A percentile compares a stretch with the other conserved stretches of the same genome.
These are phyloP conservation scores for Leptobrachium leishanense DNA, from an alignment of 2,113 vertebrate species.

Conservation along the genomic window DNA sequence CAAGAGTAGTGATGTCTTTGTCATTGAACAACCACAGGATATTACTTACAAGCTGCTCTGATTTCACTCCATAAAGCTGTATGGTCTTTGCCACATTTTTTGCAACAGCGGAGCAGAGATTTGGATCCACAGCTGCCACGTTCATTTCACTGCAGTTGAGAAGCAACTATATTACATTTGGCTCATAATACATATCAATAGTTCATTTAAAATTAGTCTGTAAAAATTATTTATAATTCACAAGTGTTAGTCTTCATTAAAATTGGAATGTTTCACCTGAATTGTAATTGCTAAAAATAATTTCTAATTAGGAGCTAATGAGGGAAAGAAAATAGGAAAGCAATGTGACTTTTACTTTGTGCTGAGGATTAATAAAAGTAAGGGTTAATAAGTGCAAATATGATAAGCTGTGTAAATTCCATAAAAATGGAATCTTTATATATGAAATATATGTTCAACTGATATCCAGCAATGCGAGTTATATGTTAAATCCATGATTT, in stretches of 20 bases:
- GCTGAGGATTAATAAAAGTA: too few relatives aligned
- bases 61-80: slow-evolving; percentile 92
- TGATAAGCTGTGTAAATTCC: too few relatives aligned
- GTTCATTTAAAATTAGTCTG: not conserved
- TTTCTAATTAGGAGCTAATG: too few relatives aligned
- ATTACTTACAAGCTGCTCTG: slow-evolving; percentile 90
- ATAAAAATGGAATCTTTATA: too few relatives aligned
- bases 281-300: too few relatives aligned
- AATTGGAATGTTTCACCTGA: not conserved
- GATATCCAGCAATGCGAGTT: not conserved
- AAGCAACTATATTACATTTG: not conserved
- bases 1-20: too few relatives aligned
- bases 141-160: slow-evolving; percentile 85
- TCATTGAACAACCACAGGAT: not conserved
- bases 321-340: too few relatives aligned
- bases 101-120: slow-evolving; percentile 84
- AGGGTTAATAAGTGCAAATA: too few relatives aligned
- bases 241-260: not conserved
- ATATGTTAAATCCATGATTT: not conserved
- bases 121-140: slow-evolving; percentile 87
- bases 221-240: not conserved
- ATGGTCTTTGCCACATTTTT: slow-evolving; percentile 94
- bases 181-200: not conserved
- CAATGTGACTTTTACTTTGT: too few relatives aligned
- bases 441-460: too few relatives aligned